phyloP scores from a whole-genome alignment of 2,888 invertebrate genomes.

The Iselma pallidipennis region DNA sequence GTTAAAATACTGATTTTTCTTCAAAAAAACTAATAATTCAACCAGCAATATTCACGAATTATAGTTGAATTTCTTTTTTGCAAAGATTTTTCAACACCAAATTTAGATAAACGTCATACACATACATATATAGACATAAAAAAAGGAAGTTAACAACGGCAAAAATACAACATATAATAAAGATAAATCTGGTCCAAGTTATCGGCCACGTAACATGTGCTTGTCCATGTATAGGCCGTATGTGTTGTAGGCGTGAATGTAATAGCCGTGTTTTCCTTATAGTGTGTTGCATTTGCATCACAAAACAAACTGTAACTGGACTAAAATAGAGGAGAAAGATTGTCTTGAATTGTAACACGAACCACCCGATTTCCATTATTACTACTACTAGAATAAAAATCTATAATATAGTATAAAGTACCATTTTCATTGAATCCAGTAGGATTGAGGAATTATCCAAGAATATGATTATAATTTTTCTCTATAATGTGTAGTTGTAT shows the following conservation, averaged over 20 bases:
- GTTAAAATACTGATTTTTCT: conserved; percentile 23
- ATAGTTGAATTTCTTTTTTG: background rate
- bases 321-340: background rate
- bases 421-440: background rate
- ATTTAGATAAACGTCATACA: background rate
- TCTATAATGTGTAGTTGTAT: background rate
- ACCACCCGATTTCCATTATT: no score
- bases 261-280: conserved; percentile 46
- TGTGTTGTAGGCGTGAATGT: conserved; percentile 44
- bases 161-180: conserved; percentile 32
- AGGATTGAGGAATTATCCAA: no score
- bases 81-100: no score
- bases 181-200: conserved; percentile 35
- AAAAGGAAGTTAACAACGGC: conserved; percentile 19
- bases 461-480: no score
- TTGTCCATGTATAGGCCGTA: conserved; percentile 40
- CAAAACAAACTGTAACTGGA: conserved; percentile 38
- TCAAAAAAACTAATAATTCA: conserved; percentile 13
- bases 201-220: conserved; percentile 33
- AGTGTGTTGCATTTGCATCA: conserved; percentile 44
- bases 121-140: background rate
- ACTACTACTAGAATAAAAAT: no score
- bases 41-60: conserved; percentile 1
- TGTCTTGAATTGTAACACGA: no score
- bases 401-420: no score